These are phyloP conservation scores for Coluber constrictor DNA, from an alignment of 2,797 vertebrate species.

Conservation along the genomic window DNA sequence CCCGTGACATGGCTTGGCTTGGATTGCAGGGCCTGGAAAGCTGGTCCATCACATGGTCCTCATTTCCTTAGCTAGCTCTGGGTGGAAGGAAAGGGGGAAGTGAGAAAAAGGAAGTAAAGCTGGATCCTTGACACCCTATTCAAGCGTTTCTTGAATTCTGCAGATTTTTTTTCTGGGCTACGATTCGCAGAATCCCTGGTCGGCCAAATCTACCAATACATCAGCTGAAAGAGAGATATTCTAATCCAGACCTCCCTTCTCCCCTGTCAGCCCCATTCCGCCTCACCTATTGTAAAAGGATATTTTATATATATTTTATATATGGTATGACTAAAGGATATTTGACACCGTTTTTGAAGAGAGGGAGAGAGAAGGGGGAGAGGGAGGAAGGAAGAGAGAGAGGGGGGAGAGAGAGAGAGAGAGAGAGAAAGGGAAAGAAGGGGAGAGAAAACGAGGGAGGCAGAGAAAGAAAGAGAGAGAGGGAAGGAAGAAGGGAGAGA, in stretches of 20 bases:
- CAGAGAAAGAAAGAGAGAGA: too few species aligned
- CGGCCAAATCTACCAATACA: background rate
- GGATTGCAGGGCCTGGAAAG: rapidly evolving
- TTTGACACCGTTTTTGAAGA: background rate
- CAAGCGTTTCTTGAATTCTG: background rate
- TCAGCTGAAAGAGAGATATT: background rate
- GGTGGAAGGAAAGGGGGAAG: too few species aligned
- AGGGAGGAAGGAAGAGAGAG: too few species aligned
- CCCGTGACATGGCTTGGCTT: background rate
- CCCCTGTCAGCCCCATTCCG: background rate
- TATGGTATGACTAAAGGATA: background rate
- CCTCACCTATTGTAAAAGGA: too few species aligned
- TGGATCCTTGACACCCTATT: too few species aligned
- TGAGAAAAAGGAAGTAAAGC: background rate
- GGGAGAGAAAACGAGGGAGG: too few species aligned
- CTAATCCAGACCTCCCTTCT: background rate
- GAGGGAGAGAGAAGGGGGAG: too few species aligned
- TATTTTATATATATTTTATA: too few species aligned
- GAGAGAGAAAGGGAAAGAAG: too few species aligned
- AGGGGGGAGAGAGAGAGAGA: too few species aligned
- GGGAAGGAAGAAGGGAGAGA: too few species aligned
- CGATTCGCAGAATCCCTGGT: background rate
- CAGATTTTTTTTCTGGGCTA: background rate
- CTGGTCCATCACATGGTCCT: rapidly evolving
- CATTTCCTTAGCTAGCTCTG: background rate